Conservation (phyloP, 2,113 vertebrate species). For the Ahaetulla prasina region DNA sequence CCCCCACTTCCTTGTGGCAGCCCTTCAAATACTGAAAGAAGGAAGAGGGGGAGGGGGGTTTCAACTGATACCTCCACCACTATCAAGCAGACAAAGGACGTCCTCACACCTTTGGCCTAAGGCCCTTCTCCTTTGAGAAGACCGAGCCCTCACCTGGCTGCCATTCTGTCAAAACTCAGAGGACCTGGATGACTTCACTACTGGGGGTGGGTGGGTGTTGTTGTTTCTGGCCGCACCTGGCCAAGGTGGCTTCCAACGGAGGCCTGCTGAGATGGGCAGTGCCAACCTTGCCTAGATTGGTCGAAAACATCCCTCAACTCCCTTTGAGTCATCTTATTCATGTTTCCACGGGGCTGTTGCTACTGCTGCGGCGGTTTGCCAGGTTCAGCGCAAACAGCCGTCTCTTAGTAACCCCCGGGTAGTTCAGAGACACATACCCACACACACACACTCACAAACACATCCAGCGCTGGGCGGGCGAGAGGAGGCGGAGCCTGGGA, state of each 20-base stretch:
- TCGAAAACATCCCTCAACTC: background rate
- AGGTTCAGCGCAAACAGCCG: slow-evolving; percentile 28
- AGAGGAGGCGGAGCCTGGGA: slow-evolving; percentile 9
- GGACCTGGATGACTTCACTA: background rate
- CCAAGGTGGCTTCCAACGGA: background rate
- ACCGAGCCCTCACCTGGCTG: background rate
- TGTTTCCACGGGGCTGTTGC: background rate
- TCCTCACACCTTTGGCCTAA: background rate
- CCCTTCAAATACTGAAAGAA: background rate
- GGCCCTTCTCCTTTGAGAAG: background rate
- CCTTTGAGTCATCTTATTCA: slow-evolving; percentile 36
- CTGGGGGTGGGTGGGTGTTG: too few species aligned
- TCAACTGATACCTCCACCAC: background rate
- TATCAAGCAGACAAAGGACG: background rate
- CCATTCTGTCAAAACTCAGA: background rate
- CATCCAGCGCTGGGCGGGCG: background rate
- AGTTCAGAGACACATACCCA: background rate
- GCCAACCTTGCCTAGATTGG: background rate
- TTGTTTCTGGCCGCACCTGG: background rate
- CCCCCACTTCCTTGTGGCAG: background rate
- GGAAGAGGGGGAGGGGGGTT: background rate
- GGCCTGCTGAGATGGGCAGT: background rate
- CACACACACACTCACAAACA: background rate
- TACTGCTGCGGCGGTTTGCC: slow-evolving; percentile 7
- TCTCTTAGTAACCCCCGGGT: slow-evolving; percentile 46